Evolutionary conservation across 1,140 invertebrate species (phyloP).

Genomic region (Aphelenchoides besseyi): DNA sequence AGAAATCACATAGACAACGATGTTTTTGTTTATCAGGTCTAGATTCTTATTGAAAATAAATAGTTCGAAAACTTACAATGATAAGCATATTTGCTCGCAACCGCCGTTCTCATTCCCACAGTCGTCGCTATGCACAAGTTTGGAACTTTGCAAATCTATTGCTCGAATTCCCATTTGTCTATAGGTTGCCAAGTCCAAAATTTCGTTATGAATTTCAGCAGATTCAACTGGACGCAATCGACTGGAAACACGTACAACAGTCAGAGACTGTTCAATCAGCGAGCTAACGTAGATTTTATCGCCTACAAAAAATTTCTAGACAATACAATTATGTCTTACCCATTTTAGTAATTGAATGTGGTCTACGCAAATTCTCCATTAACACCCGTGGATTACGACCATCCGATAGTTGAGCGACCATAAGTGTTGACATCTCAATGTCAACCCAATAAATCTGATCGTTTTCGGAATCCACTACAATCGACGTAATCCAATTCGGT

Average conservation of each 20-base stretch:
- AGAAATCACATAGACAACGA: constrained; percentile 21
- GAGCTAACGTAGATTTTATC: constrained; percentile 26
- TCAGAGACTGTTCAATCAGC: constrained; percentile 24
- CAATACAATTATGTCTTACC: constrained; percentile 14
- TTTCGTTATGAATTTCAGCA: constrained; percentile 15
- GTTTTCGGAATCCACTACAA: constrained; percentile 21
- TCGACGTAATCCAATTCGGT: constrained; percentile 8
- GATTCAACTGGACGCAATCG: background rate
- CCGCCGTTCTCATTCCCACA: constrained; percentile 26
- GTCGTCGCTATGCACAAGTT: background rate
- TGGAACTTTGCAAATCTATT: background rate
- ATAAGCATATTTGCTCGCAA: constrained; percentile 31
- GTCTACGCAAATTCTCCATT: constrained; percentile 24
- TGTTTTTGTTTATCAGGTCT: constrained; percentile 5
- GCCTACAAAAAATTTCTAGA: constrained; percentile 23
- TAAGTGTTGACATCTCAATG: background rate
- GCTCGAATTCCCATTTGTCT: constrained; percentile 27
- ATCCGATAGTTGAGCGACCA: background rate
- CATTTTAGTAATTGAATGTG: constrained; percentile 30
- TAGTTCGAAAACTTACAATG: constrained; percentile 22
- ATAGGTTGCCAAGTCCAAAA: constrained; percentile 33
- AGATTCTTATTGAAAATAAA: background rate
- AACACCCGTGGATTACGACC: constrained; percentile 16
- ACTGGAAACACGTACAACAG: background rate
- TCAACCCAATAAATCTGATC: constrained; percentile 16